Percentiles rank a stretch among this genome's conserved stretches.
phyloP scores from a whole-genome alignment of 2,888 invertebrate species.

The Tetropium fuscum region DNA sequence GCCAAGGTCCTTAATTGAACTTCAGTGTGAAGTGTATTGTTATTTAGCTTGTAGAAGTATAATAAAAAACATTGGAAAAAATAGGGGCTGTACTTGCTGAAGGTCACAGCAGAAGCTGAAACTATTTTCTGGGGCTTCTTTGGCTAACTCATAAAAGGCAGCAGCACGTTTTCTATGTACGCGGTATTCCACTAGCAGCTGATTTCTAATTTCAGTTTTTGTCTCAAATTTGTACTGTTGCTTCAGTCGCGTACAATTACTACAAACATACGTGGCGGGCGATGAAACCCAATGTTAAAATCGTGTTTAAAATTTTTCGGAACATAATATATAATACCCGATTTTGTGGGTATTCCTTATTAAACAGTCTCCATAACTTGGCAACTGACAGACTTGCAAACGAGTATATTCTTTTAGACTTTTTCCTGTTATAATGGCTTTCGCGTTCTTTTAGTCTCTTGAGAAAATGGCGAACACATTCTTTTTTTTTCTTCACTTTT shows the following conservation, averaged over 20 bases:
- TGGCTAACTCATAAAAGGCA: neutral
- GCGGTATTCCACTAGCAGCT: too few relatives aligned
- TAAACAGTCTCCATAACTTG: neutral
- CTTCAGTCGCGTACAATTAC: neutral
- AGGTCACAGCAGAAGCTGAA: neutral
- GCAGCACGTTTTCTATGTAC: neutral
- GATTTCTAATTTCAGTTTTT: too few relatives aligned
- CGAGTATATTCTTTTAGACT: too few relatives aligned
- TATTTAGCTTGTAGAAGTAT: too few relatives aligned
- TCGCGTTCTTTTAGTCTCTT: too few relatives aligned
- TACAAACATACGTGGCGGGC: neutral
- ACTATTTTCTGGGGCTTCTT: neutral
- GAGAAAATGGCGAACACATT: too few relatives aligned
- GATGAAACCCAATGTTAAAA: neutral
- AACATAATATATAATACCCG: neutral
- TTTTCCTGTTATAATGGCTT: too few relatives aligned
- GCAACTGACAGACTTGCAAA: neutral
- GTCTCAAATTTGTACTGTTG: neutral
- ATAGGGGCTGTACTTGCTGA: slow-evolving; percentile 35
- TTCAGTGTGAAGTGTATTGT: too few relatives aligned
- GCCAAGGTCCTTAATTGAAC: too few relatives aligned
- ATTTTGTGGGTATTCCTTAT: neutral
- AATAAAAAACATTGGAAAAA: slow-evolving; percentile 37
- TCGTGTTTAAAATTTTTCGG: neutral
- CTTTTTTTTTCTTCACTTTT: too few relatives aligned